Evolutionary conservation across 2,888 invertebrate genomes (phyloP), one percentile per base, ranked within the genome.

Genomic region (Phania funesta): DNA sequence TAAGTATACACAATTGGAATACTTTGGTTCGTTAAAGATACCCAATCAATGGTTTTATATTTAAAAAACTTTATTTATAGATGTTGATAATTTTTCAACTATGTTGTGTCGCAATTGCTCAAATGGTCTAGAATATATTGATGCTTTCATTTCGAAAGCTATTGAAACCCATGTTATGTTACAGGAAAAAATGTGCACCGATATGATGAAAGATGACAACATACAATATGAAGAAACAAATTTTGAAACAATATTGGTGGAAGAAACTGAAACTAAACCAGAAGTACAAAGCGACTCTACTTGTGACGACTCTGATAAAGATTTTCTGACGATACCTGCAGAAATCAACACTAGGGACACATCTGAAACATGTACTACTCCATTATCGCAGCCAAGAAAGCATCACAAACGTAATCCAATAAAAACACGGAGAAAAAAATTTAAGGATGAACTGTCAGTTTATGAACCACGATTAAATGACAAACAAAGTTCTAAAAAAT

Each of bases 1-100:
- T 38, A 80, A 71, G 9, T 80, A 71, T 18, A 71, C 65, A 1
- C 74, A 70, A 20, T 20, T 80, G 22, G 56, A 68, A 20, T 35
- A 22, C 11, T 11, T 11, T 41, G 54, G 52, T 68, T 48, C 7
- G 62, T 50, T 13, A 11, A 38, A n/a, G n/a, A 38, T 13, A 38
- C n/a, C 11, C 35, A 38, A 3, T n/a, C n/a, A n/a, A n/a, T n/a
- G n/a, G n/a, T n/a, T n/a, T n/a, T 38, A 35, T 4, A 38, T 1
- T n/a, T 11, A 3, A 38, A 38, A 38, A 13, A 11, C 11, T 38
- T 38, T 13, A 29, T 20, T 38, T n/a, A 38, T 71, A 79, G 78
- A 44, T 52, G 18, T 13, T n/a, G 73, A 80, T 32, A 38, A 26
- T 16, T 64, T 62, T 38, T 29, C 67, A 1, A 4, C n/a, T 0